Percentiles rank a stretch among this genome's conserved stretches.
Evolutionary conservation across 2,113 vertebrate species (phyloP).

Genomic region (Melanostigma gelatinosum): DNA sequence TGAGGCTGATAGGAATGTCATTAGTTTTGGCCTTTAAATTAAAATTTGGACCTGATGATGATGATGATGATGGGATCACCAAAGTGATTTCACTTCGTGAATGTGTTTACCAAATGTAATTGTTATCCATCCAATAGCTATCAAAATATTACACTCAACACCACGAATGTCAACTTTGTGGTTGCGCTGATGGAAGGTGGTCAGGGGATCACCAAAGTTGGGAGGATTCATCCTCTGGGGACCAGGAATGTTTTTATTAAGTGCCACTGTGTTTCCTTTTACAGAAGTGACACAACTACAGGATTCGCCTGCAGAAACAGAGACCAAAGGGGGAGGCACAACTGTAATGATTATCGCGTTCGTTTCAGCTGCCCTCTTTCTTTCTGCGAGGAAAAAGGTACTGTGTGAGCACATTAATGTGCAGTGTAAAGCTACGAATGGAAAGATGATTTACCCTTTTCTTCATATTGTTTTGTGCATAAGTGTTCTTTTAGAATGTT

Average conservation of each 20-base stretch:
- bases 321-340: not conserved
- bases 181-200: too few species aligned
- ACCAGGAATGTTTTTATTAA: not conserved
- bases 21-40: too few species aligned
- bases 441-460: conserved; percentile 7
- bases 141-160: too few species aligned
- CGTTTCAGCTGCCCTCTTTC: conserved; percentile 57
- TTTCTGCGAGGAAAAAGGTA: conserved; percentile 40
- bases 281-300: conserved; percentile 22
- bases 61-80: too few species aligned
- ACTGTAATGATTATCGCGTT: conserved; percentile 62
- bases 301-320: conserved; percentile 58
- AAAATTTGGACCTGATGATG: too few species aligned
- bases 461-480: not conserved
- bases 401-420: not conserved
- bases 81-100: too few species aligned
- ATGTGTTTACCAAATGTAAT: not conserved
- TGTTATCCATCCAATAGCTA: too few species aligned
- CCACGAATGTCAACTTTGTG: too few species aligned
- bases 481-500: not conserved
- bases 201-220: too few species aligned
- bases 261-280: not conserved
- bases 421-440: not conserved
- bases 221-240: not conserved
- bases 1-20: too few species aligned